Conservation (phyloP, 1,140 invertebrate genomes). For the Halesus radiatus region DNA sequence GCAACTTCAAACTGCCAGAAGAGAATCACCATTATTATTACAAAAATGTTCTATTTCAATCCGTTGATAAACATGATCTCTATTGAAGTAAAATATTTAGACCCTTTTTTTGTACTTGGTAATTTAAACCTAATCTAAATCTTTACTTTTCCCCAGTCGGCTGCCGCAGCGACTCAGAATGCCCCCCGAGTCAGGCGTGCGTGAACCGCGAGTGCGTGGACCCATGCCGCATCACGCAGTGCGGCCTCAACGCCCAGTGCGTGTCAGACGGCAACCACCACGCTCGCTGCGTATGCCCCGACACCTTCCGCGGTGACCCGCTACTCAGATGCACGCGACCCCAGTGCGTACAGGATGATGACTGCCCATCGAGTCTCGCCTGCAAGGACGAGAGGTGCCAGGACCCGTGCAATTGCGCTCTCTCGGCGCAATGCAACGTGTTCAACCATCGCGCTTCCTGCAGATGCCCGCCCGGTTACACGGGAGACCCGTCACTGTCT, state of each 20-base stretch:
- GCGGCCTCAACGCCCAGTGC: constrained; percentile 87
- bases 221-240: constrained; percentile 84
- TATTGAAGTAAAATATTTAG: no score
- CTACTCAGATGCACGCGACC: constrained; percentile 81
- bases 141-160: constrained; percentile 74
- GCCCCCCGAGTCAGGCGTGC: constrained; percentile 85
- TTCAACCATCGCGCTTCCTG: constrained; percentile 83
- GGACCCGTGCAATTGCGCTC: constrained; percentile 85
- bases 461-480: constrained; percentile 85
- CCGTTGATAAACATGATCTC: no score
- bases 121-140: background rate
- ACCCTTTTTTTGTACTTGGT: no score
- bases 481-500: constrained; percentile 80
- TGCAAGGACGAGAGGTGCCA: constrained; percentile 83
- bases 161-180: constrained; percentile 88
- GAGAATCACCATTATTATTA: no score
- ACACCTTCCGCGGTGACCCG: constrained; percentile 82
- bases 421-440: constrained; percentile 79
- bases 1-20: background rate
- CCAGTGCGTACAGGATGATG: constrained; percentile 80
- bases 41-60: no score
- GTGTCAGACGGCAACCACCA: constrained; percentile 79
- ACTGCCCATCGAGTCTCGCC: constrained; percentile 81
- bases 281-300: constrained; percentile 84
- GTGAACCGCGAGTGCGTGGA: constrained; percentile 87